Evolutionary conservation across 2,113 vertebrate genomes (phyloP).

Genomic region (Marmota flaviventris): DNA sequence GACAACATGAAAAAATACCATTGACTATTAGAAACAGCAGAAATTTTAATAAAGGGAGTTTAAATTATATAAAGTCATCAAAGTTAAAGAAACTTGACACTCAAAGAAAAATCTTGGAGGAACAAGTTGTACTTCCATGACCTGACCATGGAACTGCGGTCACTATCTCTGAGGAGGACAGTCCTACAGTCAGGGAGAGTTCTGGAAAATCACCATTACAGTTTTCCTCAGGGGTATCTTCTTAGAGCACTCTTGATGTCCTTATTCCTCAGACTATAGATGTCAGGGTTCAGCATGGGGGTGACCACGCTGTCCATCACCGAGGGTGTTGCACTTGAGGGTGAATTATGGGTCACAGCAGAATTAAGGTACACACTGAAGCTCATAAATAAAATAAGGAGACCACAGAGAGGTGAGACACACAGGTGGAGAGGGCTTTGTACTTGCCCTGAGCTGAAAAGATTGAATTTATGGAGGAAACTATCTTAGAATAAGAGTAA

Average conservation of each 20-base stretch:
- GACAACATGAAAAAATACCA: no score
- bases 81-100: no score
- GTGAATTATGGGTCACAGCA: neutral
- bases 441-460: constrained; percentile 27
- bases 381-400: constrained; percentile 52
- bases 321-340: neutral
- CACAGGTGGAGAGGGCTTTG: constrained; percentile 67
- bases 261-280: constrained; percentile 34
- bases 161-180: no score
- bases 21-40: neutral
- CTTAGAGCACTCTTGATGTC: constrained; percentile 26
- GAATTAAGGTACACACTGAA: no score
- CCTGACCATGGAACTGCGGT: neutral
- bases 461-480: constrained; percentile 1
- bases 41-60: neutral
- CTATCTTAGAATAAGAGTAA: constrained; percentile 41
- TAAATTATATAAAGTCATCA: no score
- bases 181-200: no score
- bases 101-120: neutral
- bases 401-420: constrained; percentile 53
- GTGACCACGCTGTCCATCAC: neutral
- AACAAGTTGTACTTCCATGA: no score
- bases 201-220: neutral
- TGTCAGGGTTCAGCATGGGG: neutral
- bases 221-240: neutral